A percentile compares a stretch with the other conserved stretches of the same genome.
Conservation (phyloP, 2,797 vertebrate genomes). For the Hydrolagus colliei region DNA sequence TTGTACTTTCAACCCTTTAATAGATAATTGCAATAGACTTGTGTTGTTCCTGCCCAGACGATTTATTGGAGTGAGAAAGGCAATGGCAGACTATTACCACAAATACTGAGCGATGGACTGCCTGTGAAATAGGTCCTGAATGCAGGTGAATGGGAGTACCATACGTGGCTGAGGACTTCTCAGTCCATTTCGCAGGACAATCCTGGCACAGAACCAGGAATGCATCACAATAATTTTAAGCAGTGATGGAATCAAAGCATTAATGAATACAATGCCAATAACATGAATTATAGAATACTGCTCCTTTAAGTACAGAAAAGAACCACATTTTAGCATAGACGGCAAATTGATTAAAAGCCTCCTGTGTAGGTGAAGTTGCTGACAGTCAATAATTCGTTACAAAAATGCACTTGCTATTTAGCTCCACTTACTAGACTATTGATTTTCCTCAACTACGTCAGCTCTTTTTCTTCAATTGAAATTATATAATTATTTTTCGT, state of each 20-base stretch:
- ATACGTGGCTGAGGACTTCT: background rate
- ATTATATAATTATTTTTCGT: background rate
- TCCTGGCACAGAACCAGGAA: background rate
- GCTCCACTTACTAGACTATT: slow-evolving; percentile 15
- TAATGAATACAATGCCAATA: background rate
- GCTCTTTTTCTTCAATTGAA: slow-evolving; percentile 11
- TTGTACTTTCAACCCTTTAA: no score
- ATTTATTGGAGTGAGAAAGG: background rate
- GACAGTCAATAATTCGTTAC: background rate
- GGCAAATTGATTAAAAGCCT: background rate
- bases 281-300: background rate
- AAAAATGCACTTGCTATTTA: slow-evolving; percentile 7
- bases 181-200: background rate
- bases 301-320: background rate
- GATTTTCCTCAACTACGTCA: slow-evolving; percentile 19
- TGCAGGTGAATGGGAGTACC: background rate
- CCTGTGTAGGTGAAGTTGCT: background rate
- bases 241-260: background rate
- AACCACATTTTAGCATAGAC: background rate
- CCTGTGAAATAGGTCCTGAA: background rate
- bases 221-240: background rate
- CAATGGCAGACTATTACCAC: background rate
- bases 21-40: no score
- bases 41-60: background rate
- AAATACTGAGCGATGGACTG: background rate